These are phyloP conservation scores for Hyperoplus immaculatus DNA, from an alignment of 2,797 vertebrate genomes.

Conservation along the genomic window DNA sequence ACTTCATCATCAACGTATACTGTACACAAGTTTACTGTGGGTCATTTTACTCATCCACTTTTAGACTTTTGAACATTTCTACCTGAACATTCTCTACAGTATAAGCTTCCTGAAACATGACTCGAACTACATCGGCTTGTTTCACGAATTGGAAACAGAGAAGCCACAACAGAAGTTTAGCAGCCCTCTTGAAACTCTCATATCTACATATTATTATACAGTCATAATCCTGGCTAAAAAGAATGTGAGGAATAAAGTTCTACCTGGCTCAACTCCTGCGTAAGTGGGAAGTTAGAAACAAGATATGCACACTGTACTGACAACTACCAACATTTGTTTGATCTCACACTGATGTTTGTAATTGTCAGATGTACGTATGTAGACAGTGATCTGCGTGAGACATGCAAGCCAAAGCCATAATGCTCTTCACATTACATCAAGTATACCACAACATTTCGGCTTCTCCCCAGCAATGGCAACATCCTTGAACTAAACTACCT, in stretches of 20 bases:
- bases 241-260: background rate
- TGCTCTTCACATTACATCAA: too few species aligned
- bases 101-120: background rate
- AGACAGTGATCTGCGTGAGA: too few species aligned
- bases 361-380: background rate
- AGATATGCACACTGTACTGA: background rate
- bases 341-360: background rate
- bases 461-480: too few species aligned
- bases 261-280: background rate
- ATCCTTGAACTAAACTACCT: too few species aligned
- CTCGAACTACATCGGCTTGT: background rate
- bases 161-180: background rate
- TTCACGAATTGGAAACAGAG: background rate
- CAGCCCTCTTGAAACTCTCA: background rate
- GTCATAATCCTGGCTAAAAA: background rate
- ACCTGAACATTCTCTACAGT: background rate
- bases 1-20: background rate
- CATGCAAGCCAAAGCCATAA: too few species aligned
- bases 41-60: background rate
- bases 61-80: background rate
- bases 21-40: background rate
- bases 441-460: too few species aligned
- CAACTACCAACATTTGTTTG: background rate
- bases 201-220: background rate
- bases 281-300: background rate